A percentile compares a stretch with the other conserved stretches of the same genome.
These are phyloP conservation scores for Tetrapedia diversipes DNA, from an alignment of 2,888 invertebrate genomes.

Conservation along the genomic window DNA sequence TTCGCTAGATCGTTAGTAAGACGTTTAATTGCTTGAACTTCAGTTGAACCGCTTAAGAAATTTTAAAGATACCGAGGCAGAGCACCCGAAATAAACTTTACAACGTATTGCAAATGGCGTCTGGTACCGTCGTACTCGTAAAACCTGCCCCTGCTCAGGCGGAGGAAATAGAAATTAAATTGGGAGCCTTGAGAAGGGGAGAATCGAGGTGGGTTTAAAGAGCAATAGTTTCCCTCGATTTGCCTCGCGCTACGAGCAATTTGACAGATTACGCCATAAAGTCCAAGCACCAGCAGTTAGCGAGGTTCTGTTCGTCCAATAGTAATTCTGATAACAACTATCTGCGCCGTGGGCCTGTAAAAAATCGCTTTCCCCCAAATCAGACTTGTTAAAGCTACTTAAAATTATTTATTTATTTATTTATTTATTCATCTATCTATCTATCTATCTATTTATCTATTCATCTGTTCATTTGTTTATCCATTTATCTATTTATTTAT, in stretches of 20 bases:
- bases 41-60: too few species aligned
- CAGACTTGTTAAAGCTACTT: too few species aligned
- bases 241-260: slow-evolving; percentile 27
- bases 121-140: background rate
- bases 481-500: too few species aligned
- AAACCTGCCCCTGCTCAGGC: background rate
- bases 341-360: background rate
- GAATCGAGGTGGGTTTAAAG: background rate
- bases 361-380: slow-evolving; percentile 21
- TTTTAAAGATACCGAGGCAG: background rate
- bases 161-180: background rate
- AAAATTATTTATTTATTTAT: too few species aligned
- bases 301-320: background rate
- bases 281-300: slow-evolving; percentile 8
- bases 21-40: too few species aligned
- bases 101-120: background rate
- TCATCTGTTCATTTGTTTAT: too few species aligned
- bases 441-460: too few species aligned
- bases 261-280: slow-evolving; percentile 40
- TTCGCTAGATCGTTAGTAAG: too few species aligned
- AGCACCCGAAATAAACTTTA: background rate
- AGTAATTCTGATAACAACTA: slow-evolving; percentile 49
- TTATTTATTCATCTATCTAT: too few species aligned
- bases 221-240: slow-evolving; percentile 19
- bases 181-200: background rate